phyloP scores from a whole-genome alignment of 2,888 invertebrate species.

The Phyllotreta cruciferae region DNA sequence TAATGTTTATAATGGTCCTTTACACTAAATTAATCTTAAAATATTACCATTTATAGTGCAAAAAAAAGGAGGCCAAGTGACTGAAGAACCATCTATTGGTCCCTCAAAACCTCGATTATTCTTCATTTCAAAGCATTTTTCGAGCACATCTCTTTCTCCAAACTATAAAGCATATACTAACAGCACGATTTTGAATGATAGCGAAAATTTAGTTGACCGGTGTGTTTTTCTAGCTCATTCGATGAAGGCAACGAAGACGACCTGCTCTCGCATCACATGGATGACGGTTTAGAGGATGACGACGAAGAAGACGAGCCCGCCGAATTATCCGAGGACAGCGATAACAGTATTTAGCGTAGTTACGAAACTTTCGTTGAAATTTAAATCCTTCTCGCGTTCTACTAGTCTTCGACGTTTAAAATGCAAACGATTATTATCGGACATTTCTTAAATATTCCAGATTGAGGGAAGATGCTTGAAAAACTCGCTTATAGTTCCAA shows the following conservation, averaged over 20 bases:
- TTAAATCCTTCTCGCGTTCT: constrained; percentile 6
- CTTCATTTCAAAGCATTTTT: not conserved
- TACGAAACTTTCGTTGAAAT: constrained; percentile 29
- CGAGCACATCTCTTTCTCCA: not conserved
- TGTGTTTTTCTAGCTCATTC: constrained; percentile 68
- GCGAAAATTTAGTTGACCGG: not conserved
- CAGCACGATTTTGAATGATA: constrained; percentile 1
- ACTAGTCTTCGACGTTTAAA: constrained; percentile 41
- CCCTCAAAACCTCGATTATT: not conserved
- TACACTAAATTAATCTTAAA: too few relatives aligned
- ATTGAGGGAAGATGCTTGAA: constrained; percentile 13
- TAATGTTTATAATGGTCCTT: too few relatives aligned
- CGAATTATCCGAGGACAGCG: constrained; percentile 63
- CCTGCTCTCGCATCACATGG: constrained; percentile 70
- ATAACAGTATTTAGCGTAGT: constrained; percentile 66
- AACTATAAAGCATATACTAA: not conserved
- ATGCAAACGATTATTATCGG: not conserved
- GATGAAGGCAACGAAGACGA: constrained; percentile 73
- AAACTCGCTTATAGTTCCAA: not conserved
- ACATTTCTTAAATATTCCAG: constrained; percentile 4
- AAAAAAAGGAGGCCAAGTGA: too few relatives aligned
- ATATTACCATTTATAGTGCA: too few relatives aligned
- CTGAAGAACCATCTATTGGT: too few relatives aligned
- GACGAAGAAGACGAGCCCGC: constrained; percentile 46
- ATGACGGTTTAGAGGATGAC: constrained; percentile 62